phyloP scores from a whole-genome alignment of 2,113 vertebrate species.

The Pao palembangensis region DNA sequence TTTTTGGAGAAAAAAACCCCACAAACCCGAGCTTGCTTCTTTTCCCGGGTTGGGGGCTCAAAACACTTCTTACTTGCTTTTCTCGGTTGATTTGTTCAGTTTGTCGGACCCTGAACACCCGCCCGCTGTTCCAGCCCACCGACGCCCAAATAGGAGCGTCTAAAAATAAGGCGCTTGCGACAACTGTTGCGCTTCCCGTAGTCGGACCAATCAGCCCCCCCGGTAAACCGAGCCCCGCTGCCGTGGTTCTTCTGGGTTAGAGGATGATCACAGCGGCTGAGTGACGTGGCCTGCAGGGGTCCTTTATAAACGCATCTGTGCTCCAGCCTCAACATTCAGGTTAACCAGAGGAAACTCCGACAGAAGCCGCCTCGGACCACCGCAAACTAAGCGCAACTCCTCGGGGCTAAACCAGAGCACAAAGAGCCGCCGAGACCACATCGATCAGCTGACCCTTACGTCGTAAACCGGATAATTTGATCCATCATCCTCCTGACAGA shows the following conservation, averaged over 20 bases:
- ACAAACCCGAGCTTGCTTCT: too few relatives aligned
- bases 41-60: too few relatives aligned
- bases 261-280: slow-evolving; percentile 71
- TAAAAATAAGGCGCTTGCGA: slow-evolving; percentile 76
- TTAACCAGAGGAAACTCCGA: slow-evolving; percentile 14
- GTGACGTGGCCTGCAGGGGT: slow-evolving; percentile 73
- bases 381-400: slow-evolving; percentile 23
- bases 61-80: slow-evolving; percentile 51
- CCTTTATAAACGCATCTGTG: slow-evolving; percentile 69
- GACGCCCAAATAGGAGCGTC: slow-evolving; percentile 64
- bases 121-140: slow-evolving; percentile 43
- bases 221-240: slow-evolving; percentile 63
- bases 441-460: slow-evolving; percentile 40
- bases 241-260: slow-evolving; percentile 58
- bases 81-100: slow-evolving; percentile 59
- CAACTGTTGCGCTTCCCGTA: slow-evolving; percentile 57
- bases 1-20: too few relatives aligned
- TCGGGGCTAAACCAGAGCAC: slow-evolving; percentile 38
- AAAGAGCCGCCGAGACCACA: slow-evolving; percentile 39
- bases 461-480: slow-evolving; percentile 59
- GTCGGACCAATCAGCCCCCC: slow-evolving; percentile 61
- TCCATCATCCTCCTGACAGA: slow-evolving; percentile 61
- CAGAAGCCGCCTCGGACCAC: slow-evolving; percentile 43
- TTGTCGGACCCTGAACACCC: slow-evolving; percentile 44
- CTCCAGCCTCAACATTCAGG: slow-evolving; percentile 38